phyloP scores from a whole-genome alignment of 2,888 invertebrate genomes.

The Drosophila kanekoi region DNA sequence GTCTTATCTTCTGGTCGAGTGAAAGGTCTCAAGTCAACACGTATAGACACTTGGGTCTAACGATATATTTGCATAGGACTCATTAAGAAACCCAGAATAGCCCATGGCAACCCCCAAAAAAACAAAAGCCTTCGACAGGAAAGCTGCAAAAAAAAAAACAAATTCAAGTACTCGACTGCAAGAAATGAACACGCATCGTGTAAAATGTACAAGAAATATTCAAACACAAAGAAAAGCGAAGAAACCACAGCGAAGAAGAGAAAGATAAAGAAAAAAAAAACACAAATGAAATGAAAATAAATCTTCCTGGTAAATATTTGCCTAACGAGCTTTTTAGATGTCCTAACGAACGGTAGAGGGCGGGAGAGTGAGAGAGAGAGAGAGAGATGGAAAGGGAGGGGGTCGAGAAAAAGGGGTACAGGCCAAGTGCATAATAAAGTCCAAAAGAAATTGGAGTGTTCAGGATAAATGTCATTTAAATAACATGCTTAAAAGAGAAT shows the following conservation, averaged over 20 bases:
- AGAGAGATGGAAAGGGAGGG: not conserved
- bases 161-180: slow-evolving; percentile 48
- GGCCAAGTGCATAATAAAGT: slow-evolving; percentile 29
- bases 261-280: slow-evolving; percentile 27
- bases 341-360: slow-evolving; percentile 9
- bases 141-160: slow-evolving; percentile 6
- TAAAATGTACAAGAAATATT: slow-evolving; percentile 70
- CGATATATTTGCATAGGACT: slow-evolving; percentile 80
- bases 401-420: slow-evolving; percentile 15
- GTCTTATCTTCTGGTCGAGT: slow-evolving; percentile 60
- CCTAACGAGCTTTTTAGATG: slow-evolving; percentile 62
- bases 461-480: slow-evolving; percentile 29
- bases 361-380: not conserved
- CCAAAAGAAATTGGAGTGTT: slow-evolving; percentile 14
- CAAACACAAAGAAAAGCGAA: slow-evolving; percentile 32
- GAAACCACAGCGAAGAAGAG: slow-evolving; percentile 9
- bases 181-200: slow-evolving; percentile 66
- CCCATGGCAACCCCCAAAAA: slow-evolving; percentile 48
- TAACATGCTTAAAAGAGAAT: slow-evolving; percentile 21
- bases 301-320: slow-evolving; percentile 68
- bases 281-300: slow-evolving; percentile 62
- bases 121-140: slow-evolving; percentile 17
- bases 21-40: slow-evolving; percentile 59
- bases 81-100: slow-evolving; percentile 55
- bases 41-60: slow-evolving; percentile 73